Conservation (phyloP, 2,113 vertebrate genomes). For the Laticauda laticaudata region DNA sequence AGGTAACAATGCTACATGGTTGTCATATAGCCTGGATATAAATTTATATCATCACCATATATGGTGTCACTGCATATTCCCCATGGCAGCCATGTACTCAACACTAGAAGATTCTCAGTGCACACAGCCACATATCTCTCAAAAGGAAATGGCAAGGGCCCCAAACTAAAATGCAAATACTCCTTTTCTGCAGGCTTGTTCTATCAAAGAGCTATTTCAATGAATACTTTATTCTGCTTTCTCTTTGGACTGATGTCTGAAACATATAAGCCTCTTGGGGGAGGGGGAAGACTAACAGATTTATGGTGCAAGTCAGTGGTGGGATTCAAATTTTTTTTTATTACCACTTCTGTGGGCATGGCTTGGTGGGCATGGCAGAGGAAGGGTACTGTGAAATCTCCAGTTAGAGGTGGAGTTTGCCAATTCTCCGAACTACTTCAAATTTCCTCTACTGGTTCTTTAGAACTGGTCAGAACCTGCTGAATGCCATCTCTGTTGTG, state of each 20-base stretch:
- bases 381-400: no score
- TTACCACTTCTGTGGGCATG: no score
- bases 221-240: not conserved
- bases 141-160: slow-evolving; percentile 18
- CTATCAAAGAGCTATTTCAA: not conserved
- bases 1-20: slow-evolving; percentile 51
- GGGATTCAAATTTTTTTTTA: no score
- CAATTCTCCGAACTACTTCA: no score
- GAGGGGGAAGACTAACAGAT: not conserved
- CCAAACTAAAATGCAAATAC: slow-evolving; percentile 20
- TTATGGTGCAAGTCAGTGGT: not conserved
- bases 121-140: slow-evolving; percentile 17
- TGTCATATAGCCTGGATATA: slow-evolving; percentile 57
- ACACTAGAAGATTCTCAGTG: slow-evolving; percentile 33
- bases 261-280: not conserved
- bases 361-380: no score
- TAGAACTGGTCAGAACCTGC: no score
- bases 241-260: not conserved
- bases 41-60: slow-evolving; percentile 58
- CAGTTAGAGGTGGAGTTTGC: no score
- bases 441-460: no score
- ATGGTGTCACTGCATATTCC: slow-evolving; percentile 48
- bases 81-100: slow-evolving; percentile 35
- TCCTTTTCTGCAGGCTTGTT: slow-evolving; percentile 21
- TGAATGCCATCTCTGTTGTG: not conserved